phyloP scores from a whole-genome alignment of 2,888 invertebrate genomes.

The Labia minor region DNA sequence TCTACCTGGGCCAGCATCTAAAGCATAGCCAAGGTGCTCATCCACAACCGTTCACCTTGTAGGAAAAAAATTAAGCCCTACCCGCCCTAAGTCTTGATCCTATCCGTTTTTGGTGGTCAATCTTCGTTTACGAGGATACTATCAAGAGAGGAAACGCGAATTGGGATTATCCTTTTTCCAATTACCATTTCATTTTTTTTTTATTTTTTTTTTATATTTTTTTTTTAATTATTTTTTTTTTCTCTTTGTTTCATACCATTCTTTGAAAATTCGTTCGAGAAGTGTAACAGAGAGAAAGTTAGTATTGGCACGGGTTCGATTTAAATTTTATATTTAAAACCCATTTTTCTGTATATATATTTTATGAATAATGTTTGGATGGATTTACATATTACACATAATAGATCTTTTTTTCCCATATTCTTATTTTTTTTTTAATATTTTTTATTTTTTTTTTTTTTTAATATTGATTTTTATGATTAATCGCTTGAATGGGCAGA shows the following conservation, averaged over 20 bases:
- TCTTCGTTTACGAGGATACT: neutral
- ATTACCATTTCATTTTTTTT: neutral
- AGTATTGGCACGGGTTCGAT: neutral
- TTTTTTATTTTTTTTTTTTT: conserved; percentile 5
- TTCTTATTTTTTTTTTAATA: neutral
- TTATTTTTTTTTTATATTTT: neutral
- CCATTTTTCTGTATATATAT: no score
- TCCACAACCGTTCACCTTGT: no score
- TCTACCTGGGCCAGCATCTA: no score
- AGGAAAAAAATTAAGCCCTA: no score
- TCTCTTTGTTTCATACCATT: neutral
- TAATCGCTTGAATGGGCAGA: neutral
- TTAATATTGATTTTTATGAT: neutral
- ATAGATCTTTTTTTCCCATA: neutral
- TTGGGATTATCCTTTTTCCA: no score
- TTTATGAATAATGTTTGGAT: no score
- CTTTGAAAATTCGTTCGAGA: conserved; percentile 5
- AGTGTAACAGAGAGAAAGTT: neutral
- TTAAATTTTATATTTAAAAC: no score
- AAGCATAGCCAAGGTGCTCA: no score
- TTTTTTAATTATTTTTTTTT: neutral
- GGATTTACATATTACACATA: no score
- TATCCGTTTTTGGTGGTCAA: neutral
- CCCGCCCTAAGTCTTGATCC: neutral
- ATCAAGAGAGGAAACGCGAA: neutral